phyloP scores from a whole-genome alignment of 2,888 invertebrate genomes.

The Myathropa florea region DNA sequence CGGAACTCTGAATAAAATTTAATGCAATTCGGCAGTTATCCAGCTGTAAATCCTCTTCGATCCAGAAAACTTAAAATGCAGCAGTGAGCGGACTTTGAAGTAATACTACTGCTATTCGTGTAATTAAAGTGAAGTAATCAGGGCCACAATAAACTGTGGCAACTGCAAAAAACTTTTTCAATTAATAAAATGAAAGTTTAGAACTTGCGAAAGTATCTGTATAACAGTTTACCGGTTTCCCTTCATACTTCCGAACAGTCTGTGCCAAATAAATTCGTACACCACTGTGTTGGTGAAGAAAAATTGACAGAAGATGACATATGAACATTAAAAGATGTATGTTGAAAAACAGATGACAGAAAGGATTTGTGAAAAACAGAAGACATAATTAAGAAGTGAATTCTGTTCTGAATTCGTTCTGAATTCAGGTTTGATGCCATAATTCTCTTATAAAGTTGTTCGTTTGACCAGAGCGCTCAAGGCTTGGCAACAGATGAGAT shows the following conservation, averaged over 20 bases:
- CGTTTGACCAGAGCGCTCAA: no score
- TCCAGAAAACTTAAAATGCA: background rate
- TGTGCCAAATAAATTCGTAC: background rate
- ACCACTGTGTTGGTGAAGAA: background rate
- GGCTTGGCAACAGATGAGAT: no score
- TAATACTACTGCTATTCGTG: background rate
- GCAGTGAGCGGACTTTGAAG: background rate
- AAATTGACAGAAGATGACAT: background rate
- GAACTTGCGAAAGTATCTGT: slow-evolving; percentile 46
- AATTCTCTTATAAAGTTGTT: no score
- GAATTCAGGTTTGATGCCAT: no score
- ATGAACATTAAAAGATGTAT: no score
- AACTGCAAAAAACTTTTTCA: slow-evolving; percentile 56
- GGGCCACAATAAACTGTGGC: slow-evolving; percentile 32
- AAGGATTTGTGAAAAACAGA: background rate
- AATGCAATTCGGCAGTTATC: slow-evolving; percentile 1
- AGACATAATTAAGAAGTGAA: no score
- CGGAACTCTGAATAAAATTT: background rate
- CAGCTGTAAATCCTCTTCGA: background rate
- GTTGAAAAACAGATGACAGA: background rate
- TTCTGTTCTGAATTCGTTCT: no score
- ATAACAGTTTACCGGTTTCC: background rate
- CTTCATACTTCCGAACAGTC: background rate
- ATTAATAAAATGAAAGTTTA: slow-evolving; percentile 49
- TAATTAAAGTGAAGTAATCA: slow-evolving; percentile 41